A percentile compares a stretch with the other conserved stretches of the same genome.
Conservation (phyloP, 1,140 invertebrate species). For the Stegodyphus mimosarum region DNA sequence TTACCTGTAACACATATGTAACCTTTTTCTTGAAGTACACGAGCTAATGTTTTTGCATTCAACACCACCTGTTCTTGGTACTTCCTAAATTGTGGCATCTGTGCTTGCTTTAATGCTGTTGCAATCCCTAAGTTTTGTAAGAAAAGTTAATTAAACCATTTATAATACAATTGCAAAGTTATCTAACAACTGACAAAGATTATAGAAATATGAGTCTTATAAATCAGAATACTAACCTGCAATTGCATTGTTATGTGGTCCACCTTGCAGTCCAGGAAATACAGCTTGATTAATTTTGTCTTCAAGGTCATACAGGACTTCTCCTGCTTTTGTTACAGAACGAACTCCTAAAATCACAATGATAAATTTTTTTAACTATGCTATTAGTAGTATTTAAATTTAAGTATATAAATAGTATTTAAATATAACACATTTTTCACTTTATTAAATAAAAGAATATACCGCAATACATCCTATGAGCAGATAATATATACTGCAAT, state of each 20-base stretch:
- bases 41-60: conserved; percentile 71
- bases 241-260: conserved; percentile 79
- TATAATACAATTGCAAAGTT: too few species aligned
- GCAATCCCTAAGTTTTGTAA: conserved; percentile 69
- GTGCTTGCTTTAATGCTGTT: conserved; percentile 73
- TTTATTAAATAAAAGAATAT: too few species aligned
- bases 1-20: conserved; percentile 62
- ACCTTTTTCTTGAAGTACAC: conserved; percentile 68
- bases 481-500: too few species aligned
- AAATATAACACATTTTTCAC: too few species aligned
- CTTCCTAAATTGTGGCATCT: conserved; percentile 70
- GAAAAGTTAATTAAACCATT: neutral
- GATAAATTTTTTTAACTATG: too few species aligned
- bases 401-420: too few species aligned
- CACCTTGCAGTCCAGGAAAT: conserved; percentile 79
- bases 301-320: conserved; percentile 75
- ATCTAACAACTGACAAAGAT: neutral
- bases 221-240: conserved; percentile 67
- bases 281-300: conserved; percentile 76
- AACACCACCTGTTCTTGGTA: conserved; percentile 73
- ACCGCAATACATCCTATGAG: too few species aligned
- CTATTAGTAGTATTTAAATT: too few species aligned
- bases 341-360: neutral
- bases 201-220: neutral
- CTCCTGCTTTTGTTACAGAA: conserved; percentile 67